Evolutionary conservation across 2,888 invertebrate genomes (phyloP).

Genomic region (Sussaba pulchella): DNA sequence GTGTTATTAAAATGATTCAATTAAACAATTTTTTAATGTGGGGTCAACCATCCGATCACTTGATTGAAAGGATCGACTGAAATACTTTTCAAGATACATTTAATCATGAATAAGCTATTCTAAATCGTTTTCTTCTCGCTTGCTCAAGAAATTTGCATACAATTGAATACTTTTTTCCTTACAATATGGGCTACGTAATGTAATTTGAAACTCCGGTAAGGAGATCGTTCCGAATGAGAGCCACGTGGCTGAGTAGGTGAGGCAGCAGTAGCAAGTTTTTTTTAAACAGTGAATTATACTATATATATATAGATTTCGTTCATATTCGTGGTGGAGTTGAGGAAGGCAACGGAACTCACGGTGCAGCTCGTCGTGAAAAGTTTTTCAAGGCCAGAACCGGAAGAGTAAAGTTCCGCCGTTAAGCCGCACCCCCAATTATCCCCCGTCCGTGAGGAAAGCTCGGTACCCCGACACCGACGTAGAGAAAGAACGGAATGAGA

Average conservation of each 20-base stretch:
- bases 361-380: slow-evolving; percentile 67
- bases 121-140: background rate
- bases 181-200: background rate
- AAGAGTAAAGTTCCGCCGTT: slow-evolving; percentile 77
- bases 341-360: slow-evolving; percentile 52
- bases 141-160: background rate
- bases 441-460: slow-evolving; percentile 64
- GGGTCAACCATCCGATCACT: too few relatives aligned
- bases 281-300: slow-evolving; percentile 16
- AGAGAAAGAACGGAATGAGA: slow-evolving; percentile 35
- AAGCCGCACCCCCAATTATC: slow-evolving; percentile 77
- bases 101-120: background rate
- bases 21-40: too few relatives aligned
- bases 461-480: slow-evolving; percentile 32
- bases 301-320: too few relatives aligned
- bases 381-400: slow-evolving; percentile 72
- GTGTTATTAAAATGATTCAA: too few relatives aligned
- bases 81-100: background rate
- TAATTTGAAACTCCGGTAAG: background rate
- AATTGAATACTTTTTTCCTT: background rate
- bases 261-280: slow-evolving; percentile 14
- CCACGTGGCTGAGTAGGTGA: background rate
- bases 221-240: background rate
- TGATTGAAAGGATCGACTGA: background rate
- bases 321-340: slow-evolving; percentile 54